Base-by-base conservation (phyloP, 2,888 invertebrate species). In the Cabera pusaria region DNA sequence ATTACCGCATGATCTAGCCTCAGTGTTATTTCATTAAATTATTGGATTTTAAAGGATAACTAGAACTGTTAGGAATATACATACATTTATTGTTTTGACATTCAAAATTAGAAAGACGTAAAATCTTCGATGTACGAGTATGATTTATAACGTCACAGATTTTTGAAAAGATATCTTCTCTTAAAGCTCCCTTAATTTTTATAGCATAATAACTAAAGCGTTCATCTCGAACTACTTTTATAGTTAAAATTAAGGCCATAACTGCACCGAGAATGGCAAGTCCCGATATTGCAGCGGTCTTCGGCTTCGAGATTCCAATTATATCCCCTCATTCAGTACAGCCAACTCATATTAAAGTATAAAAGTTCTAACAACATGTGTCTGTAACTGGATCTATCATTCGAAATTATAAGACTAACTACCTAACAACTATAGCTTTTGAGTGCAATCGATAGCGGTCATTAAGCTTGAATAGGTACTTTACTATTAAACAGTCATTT, bases 331-430 rank as follows among this genome's bases (percentile, higher is more conserved):
- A 71, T 74, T 67, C 59, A 78, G 73, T 80, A 81, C 67, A 76
- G 72, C 73, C 66, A 84, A 83, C 78, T 85, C 80, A 73, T 80
- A 84, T 84, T 84, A 86, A 87, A 87, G 74, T 80, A 84, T 84
- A 85, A 86, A 87, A 87, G 74, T 86, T 87, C 61, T 64, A 67
- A 73, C 69, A 67, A 59, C 73, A 65, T 64, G 67, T 74, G 73
- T 73, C 75, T 71, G 73, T 64, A 59, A 63, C 63, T 57, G 55
- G 57, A 55, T 59, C 59, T 62, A 50, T 64, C 59, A 55, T 52
- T 49, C 55, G 51, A 45, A 46, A 46, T 58, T 55, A 58, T 56
- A 45, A 59, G 46, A 57, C 61, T 58, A 57, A 59, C 56, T 47
- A 51, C 49, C 44, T 27, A 39, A 34, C 17, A 34, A 35, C 44